These are phyloP conservation scores for Napeogenes inachia DNA, from an alignment of 2,888 invertebrate species.

Conservation along the genomic window DNA sequence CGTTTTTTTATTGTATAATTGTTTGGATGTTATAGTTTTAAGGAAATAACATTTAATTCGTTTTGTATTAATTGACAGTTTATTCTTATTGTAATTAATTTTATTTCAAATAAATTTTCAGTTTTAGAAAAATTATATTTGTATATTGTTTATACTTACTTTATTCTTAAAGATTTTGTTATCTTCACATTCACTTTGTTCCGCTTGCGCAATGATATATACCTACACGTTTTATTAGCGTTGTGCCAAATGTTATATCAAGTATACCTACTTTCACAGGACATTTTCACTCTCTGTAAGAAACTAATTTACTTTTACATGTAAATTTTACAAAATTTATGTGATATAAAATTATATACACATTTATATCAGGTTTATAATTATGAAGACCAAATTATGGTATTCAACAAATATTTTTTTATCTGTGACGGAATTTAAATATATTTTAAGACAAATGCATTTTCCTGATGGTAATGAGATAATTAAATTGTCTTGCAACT, in stretches of 20 bases:
- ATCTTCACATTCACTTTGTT: constrained; percentile 13
- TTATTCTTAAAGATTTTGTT: background rate
- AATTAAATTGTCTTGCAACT: constrained; percentile 26
- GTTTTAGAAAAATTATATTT: too few species aligned
- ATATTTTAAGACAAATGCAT: background rate
- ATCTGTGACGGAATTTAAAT: background rate
- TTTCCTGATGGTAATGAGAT: constrained; percentile 26
- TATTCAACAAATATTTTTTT: background rate
- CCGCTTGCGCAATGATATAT: constrained; percentile 25
- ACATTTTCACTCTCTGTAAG: constrained; percentile 37
- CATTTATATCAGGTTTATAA: background rate
- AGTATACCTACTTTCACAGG: constrained; percentile 55
- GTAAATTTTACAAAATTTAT: constrained; percentile 21
- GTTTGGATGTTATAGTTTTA: too few species aligned
- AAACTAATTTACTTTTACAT: constrained; percentile 27
- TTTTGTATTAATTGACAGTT: too few species aligned
- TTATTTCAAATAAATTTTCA: too few species aligned
- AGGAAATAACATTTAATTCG: too few species aligned
- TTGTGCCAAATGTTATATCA: constrained; percentile 61
- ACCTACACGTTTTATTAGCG: constrained; percentile 47
- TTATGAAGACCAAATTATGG: background rate
- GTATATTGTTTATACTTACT: background rate
- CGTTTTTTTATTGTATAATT: too few species aligned
- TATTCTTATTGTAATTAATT: too few species aligned
- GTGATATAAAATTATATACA: background rate